phyloP scores from a whole-genome alignment of 2,888 invertebrate species.

The Catocala nupta region DNA sequence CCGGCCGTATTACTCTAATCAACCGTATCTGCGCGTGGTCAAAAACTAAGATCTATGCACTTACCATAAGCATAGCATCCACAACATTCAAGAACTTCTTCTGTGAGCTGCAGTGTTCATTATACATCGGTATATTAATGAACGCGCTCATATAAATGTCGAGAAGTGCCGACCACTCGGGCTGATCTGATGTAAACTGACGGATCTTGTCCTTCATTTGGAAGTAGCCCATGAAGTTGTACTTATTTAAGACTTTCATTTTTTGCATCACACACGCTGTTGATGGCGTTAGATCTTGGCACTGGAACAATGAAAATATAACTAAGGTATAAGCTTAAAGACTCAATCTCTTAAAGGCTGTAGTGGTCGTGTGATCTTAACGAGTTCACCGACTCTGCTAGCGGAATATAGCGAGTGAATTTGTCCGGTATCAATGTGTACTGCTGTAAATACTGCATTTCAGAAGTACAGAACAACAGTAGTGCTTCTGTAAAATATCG shows the following conservation, averaged over 20 bases:
- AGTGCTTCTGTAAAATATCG: no score
- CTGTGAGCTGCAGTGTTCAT: constrained; percentile 70
- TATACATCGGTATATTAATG: constrained; percentile 64
- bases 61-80: constrained; percentile 77
- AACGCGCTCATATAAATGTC: constrained; percentile 64
- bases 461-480: no score
- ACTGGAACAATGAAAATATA: constrained; percentile 58
- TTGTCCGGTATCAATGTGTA: no score
- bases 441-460: no score
- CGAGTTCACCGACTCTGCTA: no score
- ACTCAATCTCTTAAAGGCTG: no score
- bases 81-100: constrained; percentile 75
- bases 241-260: constrained; percentile 76
- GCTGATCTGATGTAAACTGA: constrained; percentile 49
- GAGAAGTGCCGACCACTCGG: constrained; percentile 55
- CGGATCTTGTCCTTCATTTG: constrained; percentile 73
- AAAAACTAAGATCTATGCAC: constrained; percentile 26
- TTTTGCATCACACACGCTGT: constrained; percentile 70
- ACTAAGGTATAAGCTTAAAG: background rate
- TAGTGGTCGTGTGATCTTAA: no score
- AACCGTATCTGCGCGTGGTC: no score
- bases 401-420: no score
- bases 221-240: constrained; percentile 78
- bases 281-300: constrained; percentile 65
- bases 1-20: no score